Evolutionary conservation across 2,888 invertebrate genomes (phyloP).

Genomic region (Hydrotaea diabolus): DNA sequence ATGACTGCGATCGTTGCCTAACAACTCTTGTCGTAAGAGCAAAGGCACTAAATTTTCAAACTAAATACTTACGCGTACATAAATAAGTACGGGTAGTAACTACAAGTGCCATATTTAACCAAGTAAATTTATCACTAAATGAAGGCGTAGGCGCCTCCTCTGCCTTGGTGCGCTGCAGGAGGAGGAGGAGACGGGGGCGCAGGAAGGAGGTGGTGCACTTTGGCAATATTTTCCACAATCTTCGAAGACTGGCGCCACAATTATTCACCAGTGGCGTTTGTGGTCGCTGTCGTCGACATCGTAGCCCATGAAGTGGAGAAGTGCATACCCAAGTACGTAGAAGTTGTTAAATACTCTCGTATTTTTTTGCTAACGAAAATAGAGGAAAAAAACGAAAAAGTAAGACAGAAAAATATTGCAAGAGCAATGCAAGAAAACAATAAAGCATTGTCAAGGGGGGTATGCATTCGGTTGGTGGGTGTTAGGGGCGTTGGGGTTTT

Average conservation of each 20-base stretch:
- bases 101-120: conserved; percentile 38
- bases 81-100: background rate
- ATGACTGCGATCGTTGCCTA: background rate
- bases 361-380: conserved; percentile 2
- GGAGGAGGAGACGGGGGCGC: background rate
- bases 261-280: conserved; percentile 53
- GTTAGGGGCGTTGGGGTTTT: background rate
- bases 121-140: conserved; percentile 54
- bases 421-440: conserved; percentile 3
- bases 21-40: no score
- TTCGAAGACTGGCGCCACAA: conserved; percentile 62
- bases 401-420: background rate
- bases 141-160: conserved; percentile 53
- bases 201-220: conserved; percentile 3
- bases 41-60: background rate
- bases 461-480: background rate
- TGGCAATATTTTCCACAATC: conserved; percentile 51
- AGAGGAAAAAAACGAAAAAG: background rate
- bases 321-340: background rate
- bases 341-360: conserved; percentile 12
- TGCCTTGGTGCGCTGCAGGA: background rate
- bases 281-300: background rate
- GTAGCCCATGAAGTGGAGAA: background rate
- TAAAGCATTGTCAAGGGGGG: background rate
- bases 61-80: background rate